A percentile compares a stretch with the other conserved stretches of the same genome.
Conservation (phyloP, 2,888 invertebrate species). For the Smittia sp. region DNA sequence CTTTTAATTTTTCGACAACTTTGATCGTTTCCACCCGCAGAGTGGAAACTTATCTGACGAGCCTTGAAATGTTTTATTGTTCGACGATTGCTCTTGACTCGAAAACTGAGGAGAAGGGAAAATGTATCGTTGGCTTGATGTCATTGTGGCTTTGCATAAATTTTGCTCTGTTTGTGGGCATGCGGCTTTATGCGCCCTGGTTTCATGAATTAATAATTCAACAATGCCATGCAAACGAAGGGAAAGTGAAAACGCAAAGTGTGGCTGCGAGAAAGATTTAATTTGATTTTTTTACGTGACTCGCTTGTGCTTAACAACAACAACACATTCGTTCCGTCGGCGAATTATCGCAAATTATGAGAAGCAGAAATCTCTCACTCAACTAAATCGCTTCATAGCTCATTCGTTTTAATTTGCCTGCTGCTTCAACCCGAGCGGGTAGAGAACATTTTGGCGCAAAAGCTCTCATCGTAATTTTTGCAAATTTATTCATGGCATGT, state of each 20-base stretch:
- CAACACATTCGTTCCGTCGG: no score
- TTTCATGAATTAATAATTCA: constrained; percentile 8
- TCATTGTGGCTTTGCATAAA: constrained; percentile 12
- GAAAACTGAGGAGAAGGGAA: no score
- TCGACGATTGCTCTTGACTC: no score
- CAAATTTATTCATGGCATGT: constrained; percentile 37
- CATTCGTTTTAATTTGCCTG: background rate
- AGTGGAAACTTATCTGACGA: no score
- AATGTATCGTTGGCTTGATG: background rate
- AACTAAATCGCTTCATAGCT: background rate
- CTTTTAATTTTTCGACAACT: no score
- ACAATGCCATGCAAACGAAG: no score
- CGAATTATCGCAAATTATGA: no score
- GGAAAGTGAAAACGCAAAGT: background rate
- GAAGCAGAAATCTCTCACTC: background rate
- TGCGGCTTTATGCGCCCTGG: background rate
- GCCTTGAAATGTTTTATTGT: no score
- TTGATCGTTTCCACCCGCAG: no score
- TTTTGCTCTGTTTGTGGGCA: background rate
- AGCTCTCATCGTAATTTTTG: constrained; percentile 17
- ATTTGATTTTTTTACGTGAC: background rate
- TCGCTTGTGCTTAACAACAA: no score
- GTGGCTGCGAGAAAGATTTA: background rate
- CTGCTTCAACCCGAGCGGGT: background rate
- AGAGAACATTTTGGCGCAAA: background rate